phyloP scores from a whole-genome alignment of 2,797 vertebrate species.

The Momotus momota region DNA sequence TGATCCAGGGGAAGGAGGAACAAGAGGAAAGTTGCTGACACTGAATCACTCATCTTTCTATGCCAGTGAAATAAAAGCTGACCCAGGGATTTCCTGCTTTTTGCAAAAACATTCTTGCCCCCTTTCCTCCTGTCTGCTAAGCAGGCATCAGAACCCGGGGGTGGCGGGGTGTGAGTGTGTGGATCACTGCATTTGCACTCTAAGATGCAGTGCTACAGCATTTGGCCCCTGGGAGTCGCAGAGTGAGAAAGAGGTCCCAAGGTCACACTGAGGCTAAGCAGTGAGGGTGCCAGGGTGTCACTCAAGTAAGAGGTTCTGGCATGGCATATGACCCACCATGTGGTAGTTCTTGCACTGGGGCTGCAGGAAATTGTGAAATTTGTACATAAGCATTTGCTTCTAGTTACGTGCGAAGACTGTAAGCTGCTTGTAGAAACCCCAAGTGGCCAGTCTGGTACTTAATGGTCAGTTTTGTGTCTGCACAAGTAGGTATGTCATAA shows the following conservation, averaged over 20 bases:
- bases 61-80: not conserved
- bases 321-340: not conserved
- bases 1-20: not conserved
- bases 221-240: not conserved
- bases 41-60: not conserved
- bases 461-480: not conserved
- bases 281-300: not conserved
- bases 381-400: not conserved
- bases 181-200: not conserved
- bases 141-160: not conserved
- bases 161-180: not conserved
- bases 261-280: accelerated
- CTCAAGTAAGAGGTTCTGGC: not conserved
- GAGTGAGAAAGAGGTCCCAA: not conserved
- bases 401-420: not conserved
- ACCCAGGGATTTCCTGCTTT: not conserved
- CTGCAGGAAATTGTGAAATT: not conserved
- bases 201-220: not conserved
- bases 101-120: not conserved
- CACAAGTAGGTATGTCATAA: accelerated
- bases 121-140: not conserved
- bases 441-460: not conserved
- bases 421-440: not conserved
- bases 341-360: not conserved
- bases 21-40: not conserved